Base-by-base conservation (phyloP, 2,113 vertebrate species). In the Pipra filicauda region DNA sequence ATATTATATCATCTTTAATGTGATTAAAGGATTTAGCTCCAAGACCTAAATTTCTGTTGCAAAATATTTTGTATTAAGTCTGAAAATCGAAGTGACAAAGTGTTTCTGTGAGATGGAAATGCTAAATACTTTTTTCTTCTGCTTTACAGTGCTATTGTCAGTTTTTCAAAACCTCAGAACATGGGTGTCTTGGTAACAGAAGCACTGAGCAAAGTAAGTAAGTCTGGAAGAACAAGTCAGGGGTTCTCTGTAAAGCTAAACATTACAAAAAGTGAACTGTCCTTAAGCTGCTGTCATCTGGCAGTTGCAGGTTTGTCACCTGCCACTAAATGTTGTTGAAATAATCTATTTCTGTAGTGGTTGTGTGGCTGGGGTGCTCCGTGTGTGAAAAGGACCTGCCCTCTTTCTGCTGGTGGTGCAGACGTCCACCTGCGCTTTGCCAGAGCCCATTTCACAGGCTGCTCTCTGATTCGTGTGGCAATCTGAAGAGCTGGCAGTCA, bases 121-220 rank as follows among this genome's bases (percentile, higher is more conserved):
- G 26, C 57, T 87, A 13, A 71, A 48, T 88, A 58, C 6, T 33
- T 73, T 85, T 88, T 80, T 93, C 37, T 91, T 95, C 96, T 97
- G 46, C 97, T 95, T 97, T 97, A 39, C 97, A 99, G 99, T 88
- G 96, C 97, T 59, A 5, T 98, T 77, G 81, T 95, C 69, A 96
- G 96, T 74, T 75, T 97, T 78, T 97, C 97, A 95, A 98, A 97
- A 97, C 98, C 98, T 96, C 98, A 98, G 96, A 98, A 97, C 27
- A 72, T 98, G 94, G 96, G 96, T 37, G 89, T 98, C 41, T 95
- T 99, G 79, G 58, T 97, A 22, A 94, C 97, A 52, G 98, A 98
- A 83, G 97, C 97, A 6, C 97, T 99, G 54, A 98, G 98, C 89
- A 99, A 99, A 98, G 99, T 99, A 94, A 98, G 98, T 52, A 20